These are phyloP conservation scores for Eretmochelys imbricata DNA, from an alignment of 2,113 vertebrate genomes.

Conservation along the genomic window DNA sequence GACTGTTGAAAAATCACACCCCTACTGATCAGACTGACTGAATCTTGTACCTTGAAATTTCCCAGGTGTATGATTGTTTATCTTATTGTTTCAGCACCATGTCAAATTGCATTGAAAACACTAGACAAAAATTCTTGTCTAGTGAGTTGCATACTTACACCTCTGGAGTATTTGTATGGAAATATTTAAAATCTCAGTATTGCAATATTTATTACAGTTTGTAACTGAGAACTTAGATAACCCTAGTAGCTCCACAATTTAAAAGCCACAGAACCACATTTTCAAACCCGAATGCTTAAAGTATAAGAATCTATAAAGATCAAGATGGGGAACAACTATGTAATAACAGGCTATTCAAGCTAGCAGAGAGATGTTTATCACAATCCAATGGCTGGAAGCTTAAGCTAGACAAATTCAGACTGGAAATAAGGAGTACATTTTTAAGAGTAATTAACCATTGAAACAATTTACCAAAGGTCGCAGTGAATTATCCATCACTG, in stretches of 20 bases:
- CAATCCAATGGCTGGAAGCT: too few species aligned
- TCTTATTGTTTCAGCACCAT: conserved; percentile 12
- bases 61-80: conserved; percentile 29
- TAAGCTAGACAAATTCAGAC: too few species aligned
- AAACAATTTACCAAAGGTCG: too few species aligned
- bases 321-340: too few species aligned
- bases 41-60: not conserved
- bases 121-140: not conserved
- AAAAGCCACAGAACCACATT: not conserved
- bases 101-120: conserved; percentile 8
- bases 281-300: not conserved
- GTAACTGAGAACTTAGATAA: not conserved
- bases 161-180: not conserved
- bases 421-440: too few species aligned
- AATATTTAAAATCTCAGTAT: not conserved
- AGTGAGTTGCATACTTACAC: not conserved
- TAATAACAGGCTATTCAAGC: too few species aligned
- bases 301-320: too few species aligned
- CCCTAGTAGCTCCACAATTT: not conserved
- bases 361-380: not conserved
- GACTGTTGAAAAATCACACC: conserved; percentile 37
- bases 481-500: too few species aligned
- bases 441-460: too few species aligned
- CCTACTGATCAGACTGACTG: conserved; percentile 1
- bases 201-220: not conserved